These are phyloP conservation scores for Scaptomyza cyrtandrae DNA, from an alignment of 2,888 invertebrate genomes.

Conservation along the genomic window DNA sequence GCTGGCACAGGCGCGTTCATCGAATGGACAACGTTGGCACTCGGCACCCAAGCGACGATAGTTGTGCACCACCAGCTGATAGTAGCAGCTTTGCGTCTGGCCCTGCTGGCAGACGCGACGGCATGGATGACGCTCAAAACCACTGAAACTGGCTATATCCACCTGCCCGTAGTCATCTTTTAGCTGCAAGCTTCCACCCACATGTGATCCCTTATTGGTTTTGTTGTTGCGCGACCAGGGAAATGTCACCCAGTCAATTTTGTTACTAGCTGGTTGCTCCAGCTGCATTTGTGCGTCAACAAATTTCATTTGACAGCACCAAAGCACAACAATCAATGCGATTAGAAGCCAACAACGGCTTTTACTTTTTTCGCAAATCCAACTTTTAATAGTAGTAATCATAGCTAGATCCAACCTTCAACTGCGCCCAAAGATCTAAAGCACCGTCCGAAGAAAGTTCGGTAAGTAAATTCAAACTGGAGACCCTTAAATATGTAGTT, in stretches of 20 bases:
- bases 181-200: constrained; percentile 14
- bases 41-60: constrained; percentile 80
- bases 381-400: constrained; percentile 24
- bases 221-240: constrained; percentile 54
- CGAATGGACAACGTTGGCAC: constrained; percentile 76
- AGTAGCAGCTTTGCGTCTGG: constrained; percentile 76
- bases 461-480: constrained; percentile 31
- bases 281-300: background rate
- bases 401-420: constrained; percentile 47
- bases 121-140: constrained; percentile 79
- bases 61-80: constrained; percentile 80
- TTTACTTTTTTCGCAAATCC: constrained; percentile 53
- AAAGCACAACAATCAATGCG: background rate
- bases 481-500: constrained; percentile 29
- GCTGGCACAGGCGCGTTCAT: constrained; percentile 68
- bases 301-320: constrained; percentile 9
- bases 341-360: constrained; percentile 32
- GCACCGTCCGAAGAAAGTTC: constrained; percentile 67
- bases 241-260: constrained; percentile 57
- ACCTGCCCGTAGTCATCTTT: constrained; percentile 57
- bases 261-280: background rate
- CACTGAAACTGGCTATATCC: constrained; percentile 58
- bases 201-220: constrained; percentile 33
- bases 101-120: constrained; percentile 79
- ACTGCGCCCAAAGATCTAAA: constrained; percentile 48